Evolutionary conservation across 2,113 vertebrate species (phyloP).

Genomic region (Cyanoderma ruficeps): DNA sequence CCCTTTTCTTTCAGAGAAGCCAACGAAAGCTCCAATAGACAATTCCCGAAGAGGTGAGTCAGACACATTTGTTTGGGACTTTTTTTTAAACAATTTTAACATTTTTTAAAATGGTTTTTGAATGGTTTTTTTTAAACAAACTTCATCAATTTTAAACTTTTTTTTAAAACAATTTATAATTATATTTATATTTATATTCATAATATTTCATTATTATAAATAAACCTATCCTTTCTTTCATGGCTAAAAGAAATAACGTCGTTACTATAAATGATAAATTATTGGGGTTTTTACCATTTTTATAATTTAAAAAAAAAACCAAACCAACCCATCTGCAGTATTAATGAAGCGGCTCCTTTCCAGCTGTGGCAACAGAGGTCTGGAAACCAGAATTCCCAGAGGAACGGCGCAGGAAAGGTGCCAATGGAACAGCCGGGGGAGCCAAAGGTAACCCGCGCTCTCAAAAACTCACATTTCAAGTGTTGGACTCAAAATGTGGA

Average conservation of each 20-base stretch:
- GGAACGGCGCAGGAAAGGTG: constrained; percentile 65
- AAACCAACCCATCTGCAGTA: background rate
- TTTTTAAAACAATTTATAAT: no score
- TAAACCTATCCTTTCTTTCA: no score
- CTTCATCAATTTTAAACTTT: no score
- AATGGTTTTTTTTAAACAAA: no score
- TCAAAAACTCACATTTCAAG: background rate
- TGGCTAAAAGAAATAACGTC: no score
- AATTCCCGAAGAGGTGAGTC: constrained; percentile 58
- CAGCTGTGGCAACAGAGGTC: constrained; percentile 61
- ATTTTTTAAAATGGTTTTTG: no score
- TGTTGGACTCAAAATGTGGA: background rate
- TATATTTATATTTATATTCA: no score
- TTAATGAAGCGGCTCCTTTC: background rate
- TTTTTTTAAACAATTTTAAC: no score
- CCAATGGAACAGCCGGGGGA: constrained; percentile 72
- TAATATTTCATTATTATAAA: no score
- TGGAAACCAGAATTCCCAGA: constrained; percentile 59
- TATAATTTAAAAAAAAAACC: no score
- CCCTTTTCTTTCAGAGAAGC: constrained; percentile 62
- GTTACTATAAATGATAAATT: no score
- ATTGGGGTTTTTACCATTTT: no score
- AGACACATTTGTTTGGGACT: background rate
- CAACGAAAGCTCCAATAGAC: constrained; percentile 28
- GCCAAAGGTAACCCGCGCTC: constrained; percentile 72